A percentile compares a stretch with the other conserved stretches of the same genome.
phyloP scores from a whole-genome alignment of 2,888 invertebrate genomes.

The Macaria notata region DNA sequence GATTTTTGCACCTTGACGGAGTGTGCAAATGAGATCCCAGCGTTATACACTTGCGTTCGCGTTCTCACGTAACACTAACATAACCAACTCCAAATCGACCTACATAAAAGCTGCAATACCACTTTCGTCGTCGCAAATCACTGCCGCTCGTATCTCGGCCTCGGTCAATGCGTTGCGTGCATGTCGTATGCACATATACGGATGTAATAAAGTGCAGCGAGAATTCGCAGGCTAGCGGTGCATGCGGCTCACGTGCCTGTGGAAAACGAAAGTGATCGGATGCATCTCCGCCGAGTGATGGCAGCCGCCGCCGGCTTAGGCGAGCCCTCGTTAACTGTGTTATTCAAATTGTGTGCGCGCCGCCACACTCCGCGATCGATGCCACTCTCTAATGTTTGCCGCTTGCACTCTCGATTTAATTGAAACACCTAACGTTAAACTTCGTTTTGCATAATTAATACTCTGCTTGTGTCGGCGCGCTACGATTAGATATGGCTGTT shows the following conservation, averaged over 20 bases:
- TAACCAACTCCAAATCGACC: constrained; percentile 72
- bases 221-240: constrained; percentile 74
- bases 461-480: constrained; percentile 30
- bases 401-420: constrained; percentile 58
- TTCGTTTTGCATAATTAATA: constrained; percentile 41
- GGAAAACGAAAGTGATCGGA: constrained; percentile 79
- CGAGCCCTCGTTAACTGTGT: constrained; percentile 71
- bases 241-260: constrained; percentile 73
- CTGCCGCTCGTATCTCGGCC: constrained; percentile 75
- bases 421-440: constrained; percentile 45
- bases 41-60: constrained; percentile 40
- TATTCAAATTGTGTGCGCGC: constrained; percentile 71
- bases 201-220: constrained; percentile 76
- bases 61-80: constrained; percentile 70
- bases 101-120: constrained; percentile 80
- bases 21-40: constrained; percentile 34
- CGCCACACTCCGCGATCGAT: constrained; percentile 52
- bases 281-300: constrained; percentile 76
- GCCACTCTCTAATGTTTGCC: constrained; percentile 51
- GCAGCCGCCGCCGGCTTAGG: constrained; percentile 62
- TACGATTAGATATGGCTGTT: constrained; percentile 32
- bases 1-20: constrained; percentile 23
- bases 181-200: constrained; percentile 79
- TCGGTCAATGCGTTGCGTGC: constrained; percentile 79
- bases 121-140: constrained; percentile 82